phyloP scores from a whole-genome alignment of 2,888 invertebrate species.

The Nudaria mundana region DNA sequence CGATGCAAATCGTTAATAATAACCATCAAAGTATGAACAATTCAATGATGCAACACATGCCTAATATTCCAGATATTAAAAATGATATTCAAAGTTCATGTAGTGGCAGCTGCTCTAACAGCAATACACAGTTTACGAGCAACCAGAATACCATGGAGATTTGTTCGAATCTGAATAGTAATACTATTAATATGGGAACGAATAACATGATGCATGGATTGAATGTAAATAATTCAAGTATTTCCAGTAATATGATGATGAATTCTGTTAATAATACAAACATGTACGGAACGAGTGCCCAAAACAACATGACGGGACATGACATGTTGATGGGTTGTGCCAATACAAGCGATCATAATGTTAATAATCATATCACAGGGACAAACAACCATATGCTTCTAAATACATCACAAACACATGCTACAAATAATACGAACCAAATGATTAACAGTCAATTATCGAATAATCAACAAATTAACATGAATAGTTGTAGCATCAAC shows the following conservation, averaged over 20 bases:
- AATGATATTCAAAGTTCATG: conserved; percentile 73
- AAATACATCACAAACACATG: conserved; percentile 60
- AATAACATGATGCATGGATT: conserved; percentile 68
- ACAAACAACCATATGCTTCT: conserved; percentile 69
- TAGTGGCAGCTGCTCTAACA: conserved; percentile 68
- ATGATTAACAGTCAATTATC: conserved; percentile 53
- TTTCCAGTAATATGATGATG: conserved; percentile 69
- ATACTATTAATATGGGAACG: conserved; percentile 58
- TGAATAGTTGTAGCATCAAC: conserved; percentile 67
- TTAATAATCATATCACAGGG: conserved; percentile 59
- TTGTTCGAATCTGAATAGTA: conserved; percentile 62
- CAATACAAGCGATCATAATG: conserved; percentile 61
- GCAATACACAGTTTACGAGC: conserved; percentile 57
- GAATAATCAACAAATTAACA: conserved; percentile 63
- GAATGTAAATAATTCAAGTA: conserved; percentile 59
- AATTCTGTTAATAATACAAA: conserved; percentile 56
- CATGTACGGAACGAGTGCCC: conserved; percentile 56
- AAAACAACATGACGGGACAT: conserved; percentile 60
- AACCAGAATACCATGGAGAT: conserved; percentile 67
- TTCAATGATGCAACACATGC: conserved; percentile 70
- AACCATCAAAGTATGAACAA: conserved; percentile 66
- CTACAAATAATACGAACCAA: conserved; percentile 59
- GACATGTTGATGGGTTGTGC: conserved; percentile 73
- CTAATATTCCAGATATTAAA: conserved; percentile 74
- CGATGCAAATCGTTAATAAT: conserved; percentile 65